Base-by-base conservation (phyloP, 2,113 vertebrate species). In the Neotragus pygmaeus region DNA sequence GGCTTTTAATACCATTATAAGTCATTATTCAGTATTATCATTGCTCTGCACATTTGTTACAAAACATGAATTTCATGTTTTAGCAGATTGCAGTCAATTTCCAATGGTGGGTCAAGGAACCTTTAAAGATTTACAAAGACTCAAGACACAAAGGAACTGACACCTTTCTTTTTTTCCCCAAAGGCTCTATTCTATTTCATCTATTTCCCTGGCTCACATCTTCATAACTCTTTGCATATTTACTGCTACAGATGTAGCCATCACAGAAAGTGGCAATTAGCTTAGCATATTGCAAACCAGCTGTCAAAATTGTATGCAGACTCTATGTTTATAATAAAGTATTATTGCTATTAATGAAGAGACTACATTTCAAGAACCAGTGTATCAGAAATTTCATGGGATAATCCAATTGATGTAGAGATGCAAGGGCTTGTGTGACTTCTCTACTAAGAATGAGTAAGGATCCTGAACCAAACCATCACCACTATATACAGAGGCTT, bases 1-100 rank as follows among this genome's bases (percentile, higher is more conserved):
- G 47, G 80, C 57, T 95, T 95, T 97, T 88, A 81, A 91, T 90
- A 93, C 39, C 93, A 95, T 96, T 96, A 94, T 28, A 53, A 47
- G 87, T 93, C 62, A 94, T 96, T 89, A 95, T 53, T 87, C 45
- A 57, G 25, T 57, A 78, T 93, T 91, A 84, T 84, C 64, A 95
- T 55, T 94, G 64, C 64, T 43, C 80, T 81, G 27, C 30, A 51
- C 70, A 81, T 90, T 83, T 96, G 91, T 97, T 95, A 94, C 49
- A 84, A 97, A 96, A 53, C 6, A 45, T 45, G 43, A 45, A 45
- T 45, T 45, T 45, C 43, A 45, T 45, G 43, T 97, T 94, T 94
- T 60, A 94, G 57, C 33, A 97, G 77, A 58, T 23, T 94, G 33
- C 95, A 92, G 82, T 95, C 57, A 75, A 95, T 82, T 90, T 94